These are phyloP conservation scores for Bubalus kerabau DNA, from an alignment of 2,113 vertebrate species.

Conservation along the genomic window DNA sequence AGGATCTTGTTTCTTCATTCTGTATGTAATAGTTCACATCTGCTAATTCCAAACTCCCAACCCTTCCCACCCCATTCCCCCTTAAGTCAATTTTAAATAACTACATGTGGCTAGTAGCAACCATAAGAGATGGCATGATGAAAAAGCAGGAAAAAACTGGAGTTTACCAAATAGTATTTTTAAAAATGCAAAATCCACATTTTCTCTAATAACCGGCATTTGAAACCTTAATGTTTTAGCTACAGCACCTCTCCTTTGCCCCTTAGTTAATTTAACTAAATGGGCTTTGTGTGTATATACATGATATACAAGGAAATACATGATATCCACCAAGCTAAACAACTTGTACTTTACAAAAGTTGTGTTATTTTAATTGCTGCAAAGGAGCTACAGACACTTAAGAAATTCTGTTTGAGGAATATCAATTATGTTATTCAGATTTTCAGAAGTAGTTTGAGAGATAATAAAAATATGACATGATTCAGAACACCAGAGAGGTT, in stretches of 20 bases:
- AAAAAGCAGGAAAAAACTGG: not conserved
- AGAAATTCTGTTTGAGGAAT: not conserved
- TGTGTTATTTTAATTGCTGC: not conserved
- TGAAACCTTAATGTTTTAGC: not conserved
- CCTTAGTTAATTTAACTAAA: not conserved
- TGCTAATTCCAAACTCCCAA: not conserved
- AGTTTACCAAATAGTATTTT: not conserved
- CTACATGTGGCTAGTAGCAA: not conserved
- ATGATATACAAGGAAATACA: not conserved
- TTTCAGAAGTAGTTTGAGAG: not conserved
- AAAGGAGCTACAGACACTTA: not conserved
- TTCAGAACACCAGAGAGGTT: not conserved
- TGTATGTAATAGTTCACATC: not conserved
- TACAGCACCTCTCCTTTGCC: not conserved
- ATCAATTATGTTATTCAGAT: not conserved
- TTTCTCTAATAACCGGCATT: not conserved
- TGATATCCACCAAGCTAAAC: not conserved
- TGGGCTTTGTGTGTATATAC: not conserved
- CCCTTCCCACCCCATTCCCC: not conserved
- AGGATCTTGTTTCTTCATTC: not conserved
- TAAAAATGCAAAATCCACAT: not conserved
- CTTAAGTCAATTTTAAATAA: not conserved
- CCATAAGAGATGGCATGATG: not conserved
- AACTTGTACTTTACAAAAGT: not conserved
- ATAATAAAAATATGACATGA: not conserved